Evolutionary conservation across 2,113 vertebrate species (phyloP).

Genomic region (Castor canadensis): DNA sequence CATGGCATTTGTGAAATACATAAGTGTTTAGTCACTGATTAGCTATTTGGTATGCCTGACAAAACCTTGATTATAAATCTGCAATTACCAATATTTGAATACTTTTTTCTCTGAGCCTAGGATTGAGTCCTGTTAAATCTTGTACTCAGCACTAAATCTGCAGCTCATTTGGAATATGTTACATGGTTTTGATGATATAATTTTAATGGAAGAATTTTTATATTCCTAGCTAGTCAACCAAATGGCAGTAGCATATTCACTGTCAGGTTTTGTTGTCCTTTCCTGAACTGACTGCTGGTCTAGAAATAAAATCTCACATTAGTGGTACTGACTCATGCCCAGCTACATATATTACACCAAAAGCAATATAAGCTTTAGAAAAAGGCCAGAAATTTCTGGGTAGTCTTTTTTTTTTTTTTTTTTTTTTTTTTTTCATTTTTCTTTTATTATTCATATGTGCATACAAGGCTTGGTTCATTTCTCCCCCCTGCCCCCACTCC

Average conservation of each 20-base stretch:
- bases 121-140: neutral
- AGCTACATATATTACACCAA: constrained; percentile 63
- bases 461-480: no score
- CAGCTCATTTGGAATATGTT: neutral
- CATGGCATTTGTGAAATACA: neutral
- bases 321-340: constrained; percentile 69
- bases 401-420: no score
- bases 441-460: no score
- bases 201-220: constrained; percentile 42
- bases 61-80: constrained; percentile 1
- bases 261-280: constrained; percentile 49
- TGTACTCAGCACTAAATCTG: neutral
- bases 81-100: neutral
- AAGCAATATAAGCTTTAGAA: constrained; percentile 75
- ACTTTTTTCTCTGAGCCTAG: neutral
- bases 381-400: constrained; percentile 70
- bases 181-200: neutral
- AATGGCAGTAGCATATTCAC: constrained; percentile 47
- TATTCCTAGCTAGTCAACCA: neutral
- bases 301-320: constrained; percentile 74
- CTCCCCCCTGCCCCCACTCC: no score
- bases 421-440: no score
- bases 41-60: neutral
- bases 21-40: neutral
- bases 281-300: constrained; percentile 67